Evolutionary conservation across 1,140 invertebrate species (phyloP), one percentile per base, ranked within the genome.

Genomic region (Caenorhabditis briggsae): DNA sequence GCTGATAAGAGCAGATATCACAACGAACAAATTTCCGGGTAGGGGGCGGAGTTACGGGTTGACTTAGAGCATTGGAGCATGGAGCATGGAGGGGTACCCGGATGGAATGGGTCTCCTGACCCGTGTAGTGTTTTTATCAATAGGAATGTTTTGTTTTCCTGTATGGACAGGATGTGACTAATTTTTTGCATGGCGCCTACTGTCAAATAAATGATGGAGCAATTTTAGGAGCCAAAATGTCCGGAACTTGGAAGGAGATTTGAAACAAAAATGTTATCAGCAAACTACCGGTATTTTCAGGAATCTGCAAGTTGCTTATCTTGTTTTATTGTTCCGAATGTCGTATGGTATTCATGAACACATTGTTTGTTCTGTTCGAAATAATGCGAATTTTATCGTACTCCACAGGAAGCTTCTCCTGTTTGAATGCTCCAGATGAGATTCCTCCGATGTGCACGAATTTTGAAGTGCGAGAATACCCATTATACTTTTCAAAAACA

Each of bases 391-490:
- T 2, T 78, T 46, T n/a, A 3, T 78, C 70, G 70, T 78, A 78
- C n/a, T 78, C 70, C 23, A 23, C 46, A n/a, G 46, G 46, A 12
- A 78, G 46, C 9, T 53, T 41, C 9, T 78, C 70, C 41, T 53
- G 18, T 50, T 78, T 78, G 46, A 50, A 41, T 20, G 46, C 18
- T 23, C 46, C 70, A 50, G 43, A 78, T 25, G 70, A 78, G 46
- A 78, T 78, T 20, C 70, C 46, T 53, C 70, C 46, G 46, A 78
- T 78, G 5, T 78, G 43, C 11, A 78, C 41, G n/a, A 78, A 78
- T n/a, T 78, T 78, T 14, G 70, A 78, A 20, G 70, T 78, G 2
- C 70, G 33, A 18, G 70, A 78, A 78, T 78, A 78, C 50, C 70
- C 70, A 78, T 78, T 78, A 14, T 78, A 23, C 46, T 50, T 11